Conservation (phyloP, 2,113 vertebrate species). For the Strix aluco region DNA sequence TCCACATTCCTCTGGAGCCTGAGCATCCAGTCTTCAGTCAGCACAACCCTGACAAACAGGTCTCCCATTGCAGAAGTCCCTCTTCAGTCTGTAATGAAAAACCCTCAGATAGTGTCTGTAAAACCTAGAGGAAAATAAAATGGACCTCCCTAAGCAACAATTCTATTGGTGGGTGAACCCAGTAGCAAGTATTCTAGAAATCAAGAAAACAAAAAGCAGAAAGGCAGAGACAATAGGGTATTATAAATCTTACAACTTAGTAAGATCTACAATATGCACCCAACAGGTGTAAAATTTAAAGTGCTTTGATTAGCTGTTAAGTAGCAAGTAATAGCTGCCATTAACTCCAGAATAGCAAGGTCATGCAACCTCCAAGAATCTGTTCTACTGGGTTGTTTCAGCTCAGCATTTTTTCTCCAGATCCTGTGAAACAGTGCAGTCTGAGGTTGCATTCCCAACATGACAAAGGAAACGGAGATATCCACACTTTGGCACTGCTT, state of each 20-base stretch:
- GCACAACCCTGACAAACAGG: background rate
- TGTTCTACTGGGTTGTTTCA: background rate
- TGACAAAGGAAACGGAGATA: accelerated
- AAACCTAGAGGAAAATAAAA: background rate
- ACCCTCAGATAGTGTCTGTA: background rate
- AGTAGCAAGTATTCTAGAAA: background rate
- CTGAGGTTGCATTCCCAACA: background rate
- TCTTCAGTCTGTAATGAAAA: background rate
- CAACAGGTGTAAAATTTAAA: background rate
- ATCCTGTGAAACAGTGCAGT: background rate
- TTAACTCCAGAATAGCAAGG: background rate
- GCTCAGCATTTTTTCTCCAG: background rate
- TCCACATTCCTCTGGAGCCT: background rate
- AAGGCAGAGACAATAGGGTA: background rate
- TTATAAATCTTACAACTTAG: background rate
- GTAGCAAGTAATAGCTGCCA: constrained; percentile 25
- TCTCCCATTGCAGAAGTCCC: background rate
- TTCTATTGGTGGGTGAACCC: background rate
- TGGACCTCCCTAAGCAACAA: background rate
- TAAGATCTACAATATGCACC: background rate
- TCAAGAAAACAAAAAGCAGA: background rate
- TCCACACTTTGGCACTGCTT: background rate
- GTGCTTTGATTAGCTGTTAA: constrained; percentile 31
- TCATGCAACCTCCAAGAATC: background rate
- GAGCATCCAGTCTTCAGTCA: background rate